Base-by-base conservation (phyloP, 2,888 invertebrate genomes). In the Ecliptopera silaceata region DNA sequence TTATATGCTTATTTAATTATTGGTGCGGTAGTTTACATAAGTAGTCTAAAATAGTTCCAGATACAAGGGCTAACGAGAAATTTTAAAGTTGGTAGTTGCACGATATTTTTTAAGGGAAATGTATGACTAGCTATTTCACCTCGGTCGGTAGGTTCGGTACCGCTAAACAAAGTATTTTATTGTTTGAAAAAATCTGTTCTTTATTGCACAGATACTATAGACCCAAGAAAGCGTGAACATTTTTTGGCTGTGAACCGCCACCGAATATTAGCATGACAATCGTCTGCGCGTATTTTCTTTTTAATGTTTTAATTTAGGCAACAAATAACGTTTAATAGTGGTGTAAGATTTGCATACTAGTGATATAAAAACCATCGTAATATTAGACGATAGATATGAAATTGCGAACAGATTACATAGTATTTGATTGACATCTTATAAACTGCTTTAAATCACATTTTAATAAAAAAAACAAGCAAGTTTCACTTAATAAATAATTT, bases 311-410 rank as follows among this genome's bases (percentile, higher is more conserved):
- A 88, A 88, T 88, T 88, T 84, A 74, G 77, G 76, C 84, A 78
- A 86, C 87, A 88, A 88, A 88, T 86, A 87, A 84, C 79, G 74
- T 82, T 83, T 85, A 82, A 85, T 82, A 82, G 84, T 80, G 75
- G 77, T 74, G 75, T 82, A 82, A 82, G 83, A 79, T 88, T 88
- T 86, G 86, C 86, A 88, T 85, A 77, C 76, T 79, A 80, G 54
- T 53, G 41, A 31, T 22, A 47, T 46, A 42, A 45, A 48, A 48
- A 39, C 4, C 36, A n/a, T 8, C 4, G 4, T 10, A 29, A 31
- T 6, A 39, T 4, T 5, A 11, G 29, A n/a, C 29, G 10, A 34
- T 36, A 46, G 56, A 51, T 29, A 22, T 11, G 42, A 51, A 57
- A 43, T 38, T 55, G 15, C 17, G n/a, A n/a, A n/a, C n/a, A n/a